phyloP scores from a whole-genome alignment of 1,140 invertebrate species.

The Galleria mellonella region DNA sequence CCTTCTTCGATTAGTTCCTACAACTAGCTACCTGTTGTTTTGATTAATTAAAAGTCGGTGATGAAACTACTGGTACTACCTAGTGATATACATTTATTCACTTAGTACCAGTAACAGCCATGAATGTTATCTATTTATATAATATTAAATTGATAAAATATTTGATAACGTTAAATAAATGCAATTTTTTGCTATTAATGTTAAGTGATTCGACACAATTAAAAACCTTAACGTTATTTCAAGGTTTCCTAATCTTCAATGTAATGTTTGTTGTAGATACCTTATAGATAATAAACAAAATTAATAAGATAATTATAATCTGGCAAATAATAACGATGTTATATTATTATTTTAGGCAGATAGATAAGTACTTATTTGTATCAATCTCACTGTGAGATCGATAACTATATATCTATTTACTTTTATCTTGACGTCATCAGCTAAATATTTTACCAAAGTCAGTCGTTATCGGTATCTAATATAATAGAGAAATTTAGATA shows the following conservation, averaged over 20 bases:
- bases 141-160: background rate
- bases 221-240: no score
- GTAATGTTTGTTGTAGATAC: background rate
- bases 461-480: background rate
- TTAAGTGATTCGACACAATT: no score
- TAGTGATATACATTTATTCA: no score
- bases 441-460: background rate
- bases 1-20: conserved; percentile 2
- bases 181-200: no score
- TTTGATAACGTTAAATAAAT: background rate
- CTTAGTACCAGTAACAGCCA: background rate
- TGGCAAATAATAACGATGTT: conserved; percentile 6
- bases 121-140: background rate
- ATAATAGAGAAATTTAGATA: background rate
- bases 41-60: background rate
- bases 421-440: conserved; percentile 20
- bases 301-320: conserved; percentile 6
- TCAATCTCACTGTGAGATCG: conserved; percentile 10
- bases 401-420: conserved; percentile 7
- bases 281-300: conserved; percentile 6
- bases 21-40: no score
- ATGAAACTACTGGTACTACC: background rate
- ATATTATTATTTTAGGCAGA: conserved; percentile 12
- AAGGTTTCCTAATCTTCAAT: background rate
- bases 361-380: background rate